Conservation (phyloP, 2,888 invertebrate genomes). For the Encarsia formosa region DNA sequence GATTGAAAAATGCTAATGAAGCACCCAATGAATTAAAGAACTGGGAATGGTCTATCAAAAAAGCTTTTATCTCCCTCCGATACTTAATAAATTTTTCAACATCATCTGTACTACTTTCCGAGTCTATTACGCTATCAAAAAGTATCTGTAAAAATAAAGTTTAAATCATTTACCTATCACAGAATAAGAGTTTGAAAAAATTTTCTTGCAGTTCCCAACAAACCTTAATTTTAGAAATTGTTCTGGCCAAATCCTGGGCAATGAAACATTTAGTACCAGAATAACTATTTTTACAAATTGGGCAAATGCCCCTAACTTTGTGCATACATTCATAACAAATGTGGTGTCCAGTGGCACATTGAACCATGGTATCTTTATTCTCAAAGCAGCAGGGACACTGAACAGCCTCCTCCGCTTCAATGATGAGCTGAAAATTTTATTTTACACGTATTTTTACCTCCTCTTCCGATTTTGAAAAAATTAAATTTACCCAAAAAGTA, state of each 20-base stretch:
- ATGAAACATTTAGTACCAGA: conserved; percentile 57
- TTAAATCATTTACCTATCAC: too few species aligned
- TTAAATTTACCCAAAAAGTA: too few species aligned
- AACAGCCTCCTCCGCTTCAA: conserved; percentile 53
- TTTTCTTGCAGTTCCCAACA: too few species aligned
- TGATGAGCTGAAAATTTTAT: conserved; percentile 25
- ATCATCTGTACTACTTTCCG: neutral
- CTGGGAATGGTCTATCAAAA: neutral
- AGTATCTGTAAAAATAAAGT: too few species aligned
- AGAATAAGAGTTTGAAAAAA: too few species aligned
- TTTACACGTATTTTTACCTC: neutral
- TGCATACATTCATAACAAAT: conserved; percentile 55
- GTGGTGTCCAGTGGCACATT: conserved; percentile 58
- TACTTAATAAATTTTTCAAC: neutral
- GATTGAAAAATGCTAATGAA: neutral
- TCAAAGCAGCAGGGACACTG: conserved; percentile 60
- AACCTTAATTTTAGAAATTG: neutral
- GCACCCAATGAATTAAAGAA: neutral
- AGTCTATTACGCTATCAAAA: too few species aligned
- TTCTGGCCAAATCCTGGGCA: conserved; percentile 47
- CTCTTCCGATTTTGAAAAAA: neutral
- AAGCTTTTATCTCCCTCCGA: neutral
- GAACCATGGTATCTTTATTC: conserved; percentile 53
- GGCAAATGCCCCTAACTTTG: conserved; percentile 54
- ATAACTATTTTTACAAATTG: conserved; percentile 55